These are phyloP conservation scores for Paracentrotus lividus DNA, from an alignment of 53 echinoderm and acorn worm species.

Conservation along the genomic window DNA sequence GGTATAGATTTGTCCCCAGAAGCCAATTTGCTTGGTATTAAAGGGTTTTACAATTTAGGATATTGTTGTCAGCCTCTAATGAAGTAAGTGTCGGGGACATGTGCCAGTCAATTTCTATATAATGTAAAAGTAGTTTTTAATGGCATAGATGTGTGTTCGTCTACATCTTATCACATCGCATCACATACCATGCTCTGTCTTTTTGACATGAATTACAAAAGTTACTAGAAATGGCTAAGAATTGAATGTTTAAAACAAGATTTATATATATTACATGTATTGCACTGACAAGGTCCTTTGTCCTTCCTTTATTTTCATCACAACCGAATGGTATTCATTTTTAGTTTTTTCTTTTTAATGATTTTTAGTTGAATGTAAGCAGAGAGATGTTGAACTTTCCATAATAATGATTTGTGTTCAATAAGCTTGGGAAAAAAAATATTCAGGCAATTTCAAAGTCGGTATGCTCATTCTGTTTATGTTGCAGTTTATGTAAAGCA, in stretches of 20 bases:
- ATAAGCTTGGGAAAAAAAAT: not conserved
- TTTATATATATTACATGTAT: conserved; percentile 39
- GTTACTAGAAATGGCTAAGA: not conserved
- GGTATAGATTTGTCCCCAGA: not conserved
- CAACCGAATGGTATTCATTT: conserved; percentile 48
- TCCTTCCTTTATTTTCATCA: not conserved
- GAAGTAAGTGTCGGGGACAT: not conserved
- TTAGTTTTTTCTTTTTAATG: conserved; percentile 37
- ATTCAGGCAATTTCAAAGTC: not conserved
- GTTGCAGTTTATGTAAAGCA: conserved; percentile 38
- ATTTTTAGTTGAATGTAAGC: not conserved
- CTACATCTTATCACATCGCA: no score
- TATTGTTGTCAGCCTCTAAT: no score
- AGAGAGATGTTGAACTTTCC: not conserved
- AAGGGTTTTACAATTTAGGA: not conserved
- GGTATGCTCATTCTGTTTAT: not conserved
- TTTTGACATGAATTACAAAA: conserved; percentile 22
- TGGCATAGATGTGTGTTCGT: not conserved
- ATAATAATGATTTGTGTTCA: not conserved
- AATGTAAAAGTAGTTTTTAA: not conserved
- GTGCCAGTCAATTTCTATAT: not conserved
- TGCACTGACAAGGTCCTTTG: not conserved
- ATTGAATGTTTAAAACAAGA: conserved; percentile 15
- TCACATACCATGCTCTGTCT: not conserved
- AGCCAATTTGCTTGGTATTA: no score